Evolutionary conservation across 1,140 invertebrate species (phyloP).

Genomic region (Megalonaias nervosa): DNA sequence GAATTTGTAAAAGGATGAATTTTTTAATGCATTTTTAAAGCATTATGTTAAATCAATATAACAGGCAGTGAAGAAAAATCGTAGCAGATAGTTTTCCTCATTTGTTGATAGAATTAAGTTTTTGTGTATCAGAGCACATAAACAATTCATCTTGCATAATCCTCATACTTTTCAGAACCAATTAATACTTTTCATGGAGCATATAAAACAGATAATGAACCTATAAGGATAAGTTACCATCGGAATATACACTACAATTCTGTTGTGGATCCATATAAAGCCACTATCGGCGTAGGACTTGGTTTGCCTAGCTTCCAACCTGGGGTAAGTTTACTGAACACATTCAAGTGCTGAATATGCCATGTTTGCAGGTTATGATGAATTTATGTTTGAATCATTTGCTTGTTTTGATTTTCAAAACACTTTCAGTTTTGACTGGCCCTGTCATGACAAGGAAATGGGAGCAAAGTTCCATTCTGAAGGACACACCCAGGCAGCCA

Average conservation of each 20-base stretch:
- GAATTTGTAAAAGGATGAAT: no score
- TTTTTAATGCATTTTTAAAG: no score
- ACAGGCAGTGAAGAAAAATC: no score
- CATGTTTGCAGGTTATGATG: neutral
- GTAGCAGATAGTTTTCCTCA: neutral
- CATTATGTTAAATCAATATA: no score
- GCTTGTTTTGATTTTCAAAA: no score
- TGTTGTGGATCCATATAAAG: constrained; percentile 89
- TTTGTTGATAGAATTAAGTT: neutral
- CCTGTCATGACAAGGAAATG: no score
- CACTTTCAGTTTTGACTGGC: neutral
- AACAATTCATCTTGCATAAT: neutral
- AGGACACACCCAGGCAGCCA: neutral
- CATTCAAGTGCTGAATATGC: neutral
- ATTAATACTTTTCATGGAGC: constrained; percentile 92
- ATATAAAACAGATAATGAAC: constrained; percentile 82
- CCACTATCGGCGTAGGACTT: constrained; percentile 86
- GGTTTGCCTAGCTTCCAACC: constrained; percentile 89
- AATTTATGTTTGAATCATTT: neutral
- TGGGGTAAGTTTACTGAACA: constrained; percentile 71
- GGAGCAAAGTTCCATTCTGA: no score
- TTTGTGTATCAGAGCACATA: neutral
- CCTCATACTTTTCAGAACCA: constrained; percentile 77
- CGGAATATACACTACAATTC: constrained; percentile 93
- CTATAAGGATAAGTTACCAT: constrained; percentile 92